A percentile compares a stretch with the other conserved stretches of the same genome.
Conservation (phyloP, 2,113 vertebrate genomes). For the Notarius lentiginosus region DNA sequence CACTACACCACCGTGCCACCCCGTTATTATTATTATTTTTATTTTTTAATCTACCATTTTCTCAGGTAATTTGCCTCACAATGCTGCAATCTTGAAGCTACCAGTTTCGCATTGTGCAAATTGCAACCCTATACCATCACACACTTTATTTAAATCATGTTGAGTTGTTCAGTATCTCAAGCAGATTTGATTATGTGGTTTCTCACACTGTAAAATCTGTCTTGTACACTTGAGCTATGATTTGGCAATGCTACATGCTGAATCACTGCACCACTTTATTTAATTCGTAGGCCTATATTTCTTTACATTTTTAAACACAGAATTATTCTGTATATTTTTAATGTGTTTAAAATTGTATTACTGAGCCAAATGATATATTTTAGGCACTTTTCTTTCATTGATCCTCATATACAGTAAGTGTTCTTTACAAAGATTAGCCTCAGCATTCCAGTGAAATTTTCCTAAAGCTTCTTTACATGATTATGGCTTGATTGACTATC, state of each 20-base stretch:
- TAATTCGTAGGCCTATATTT: not conserved
- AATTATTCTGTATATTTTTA: not conserved
- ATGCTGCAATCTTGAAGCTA: not conserved
- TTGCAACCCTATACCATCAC: not conserved
- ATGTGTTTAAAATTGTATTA: not conserved
- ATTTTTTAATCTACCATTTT: not conserved
- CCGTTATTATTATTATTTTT: no score
- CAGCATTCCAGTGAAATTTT: not conserved
- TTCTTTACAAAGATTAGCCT: not conserved
- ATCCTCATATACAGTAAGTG: not conserved
- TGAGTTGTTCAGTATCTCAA: not conserved
- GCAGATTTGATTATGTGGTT: not conserved
- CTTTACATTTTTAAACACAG: not conserved
- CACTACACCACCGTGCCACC: no score
- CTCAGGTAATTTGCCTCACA: not conserved
- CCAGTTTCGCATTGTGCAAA: not conserved
- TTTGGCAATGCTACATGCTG: not conserved
- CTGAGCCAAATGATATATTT: not conserved
- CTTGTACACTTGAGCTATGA: not conserved
- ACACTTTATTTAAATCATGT: not conserved
- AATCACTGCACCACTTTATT: not conserved
- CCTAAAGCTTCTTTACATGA: not conserved
- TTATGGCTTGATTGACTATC: not conserved
- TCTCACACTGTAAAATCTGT: not conserved
- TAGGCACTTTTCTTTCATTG: not conserved